Base-by-base conservation (phyloP, 2,797 vertebrate genomes). In the Lacerta bilineata region DNA sequence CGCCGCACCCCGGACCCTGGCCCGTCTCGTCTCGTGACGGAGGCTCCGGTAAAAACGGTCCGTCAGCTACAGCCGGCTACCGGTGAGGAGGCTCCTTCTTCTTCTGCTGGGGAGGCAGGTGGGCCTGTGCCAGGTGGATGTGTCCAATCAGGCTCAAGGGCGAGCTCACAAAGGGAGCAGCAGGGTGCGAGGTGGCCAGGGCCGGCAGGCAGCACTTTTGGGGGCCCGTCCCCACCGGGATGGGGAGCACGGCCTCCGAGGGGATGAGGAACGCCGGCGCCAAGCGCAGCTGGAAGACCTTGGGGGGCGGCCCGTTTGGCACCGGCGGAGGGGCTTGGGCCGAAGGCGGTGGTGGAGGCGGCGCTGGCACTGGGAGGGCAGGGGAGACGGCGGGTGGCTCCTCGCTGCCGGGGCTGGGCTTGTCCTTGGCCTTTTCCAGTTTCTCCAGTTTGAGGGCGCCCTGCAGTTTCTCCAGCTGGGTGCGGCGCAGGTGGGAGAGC, bases 391-490 rank as follows among this genome's bases (percentile, higher is more conserved):
- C 91, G 1, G 71, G 90, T 76, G 0, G 1, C 66, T 66, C 85
- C 0, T 1, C 3, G 25, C 87, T 11, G 80, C 61, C 75, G 8
- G 1, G 92, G 39, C 92, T 91, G 6, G 92, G 90, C 92, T 91
- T 90, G 59, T 86, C 89, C 29, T 92, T 91, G 55, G 87, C 91
- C 89, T 93, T 93, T 17, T 95, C 86, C 74, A 86, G 91, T 90
- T 94, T 93, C 18, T 95, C 86, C 84, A 95, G 95, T 89, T 90
- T 88, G 94, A 97, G 94, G 91, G 96, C 87, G 90, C 96, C 96
- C 93, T 97, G 96, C 71, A 97, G 93, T 39, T 97, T 97, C 94
- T 97, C 96, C 0, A 97, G 95, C 93, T 97, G 97, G 0, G 94
- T 96, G 82, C 95, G 92, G 88, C 96, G 95, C 88, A 97, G 29